phyloP scores from a whole-genome alignment of 2,888 invertebrate species.

The Phytoseiulus persimilis region DNA sequence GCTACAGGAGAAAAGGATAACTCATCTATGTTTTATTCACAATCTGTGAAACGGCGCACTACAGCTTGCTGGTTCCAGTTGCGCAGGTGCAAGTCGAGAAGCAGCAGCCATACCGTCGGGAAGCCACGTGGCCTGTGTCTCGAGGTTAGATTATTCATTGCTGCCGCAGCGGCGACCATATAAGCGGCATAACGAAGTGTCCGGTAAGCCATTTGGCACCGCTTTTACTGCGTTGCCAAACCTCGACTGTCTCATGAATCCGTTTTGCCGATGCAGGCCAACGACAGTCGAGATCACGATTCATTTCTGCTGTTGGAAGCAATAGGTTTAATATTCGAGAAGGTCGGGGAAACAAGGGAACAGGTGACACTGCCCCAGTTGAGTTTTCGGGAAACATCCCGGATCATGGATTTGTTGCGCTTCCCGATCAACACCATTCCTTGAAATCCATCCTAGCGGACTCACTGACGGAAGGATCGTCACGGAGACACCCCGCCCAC shows the following conservation, averaged over 20 bases:
- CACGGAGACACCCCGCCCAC: too few relatives aligned
- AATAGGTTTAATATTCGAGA: not conserved
- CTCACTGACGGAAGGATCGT: not conserved
- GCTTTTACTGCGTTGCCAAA: not conserved
- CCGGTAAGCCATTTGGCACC: not conserved
- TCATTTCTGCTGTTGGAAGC: not conserved
- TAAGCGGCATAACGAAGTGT: not conserved
- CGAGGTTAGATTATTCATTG: not conserved
- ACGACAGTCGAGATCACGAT: not conserved
- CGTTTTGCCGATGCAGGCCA: not conserved
- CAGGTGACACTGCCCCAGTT: not conserved
- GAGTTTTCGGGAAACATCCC: too few relatives aligned
- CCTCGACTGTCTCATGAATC: too few relatives aligned
- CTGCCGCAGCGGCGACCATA: not conserved
- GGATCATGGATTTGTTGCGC: too few relatives aligned
- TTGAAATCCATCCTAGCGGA: not conserved
- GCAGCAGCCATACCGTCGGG: not conserved
- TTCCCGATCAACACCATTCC: too few relatives aligned
- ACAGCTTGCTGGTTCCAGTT: not conserved
- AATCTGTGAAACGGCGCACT: not conserved
- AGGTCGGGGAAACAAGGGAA: not conserved
- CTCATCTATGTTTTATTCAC: not conserved
- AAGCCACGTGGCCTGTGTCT: not conserved
- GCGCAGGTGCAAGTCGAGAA: not conserved
- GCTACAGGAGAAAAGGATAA: not conserved